Evolutionary conservation across 2,797 vertebrate species (phyloP).

Genomic region (Monodelphis domestica): DNA sequence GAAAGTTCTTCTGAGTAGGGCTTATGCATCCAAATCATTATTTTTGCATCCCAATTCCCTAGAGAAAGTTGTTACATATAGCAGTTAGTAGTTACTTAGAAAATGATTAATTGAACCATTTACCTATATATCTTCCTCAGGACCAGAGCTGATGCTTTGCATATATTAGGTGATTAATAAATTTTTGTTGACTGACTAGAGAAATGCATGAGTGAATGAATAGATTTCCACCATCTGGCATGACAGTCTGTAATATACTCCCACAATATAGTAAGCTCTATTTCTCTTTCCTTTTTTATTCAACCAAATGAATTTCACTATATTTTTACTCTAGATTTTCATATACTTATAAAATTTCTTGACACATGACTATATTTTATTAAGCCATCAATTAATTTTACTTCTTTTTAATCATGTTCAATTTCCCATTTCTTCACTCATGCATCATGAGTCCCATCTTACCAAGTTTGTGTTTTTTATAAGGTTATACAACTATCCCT

Average conservation of each 20-base stretch:
- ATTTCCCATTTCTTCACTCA: constrained; percentile 13
- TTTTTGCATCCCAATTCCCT: neutral
- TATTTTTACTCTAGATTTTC: constrained; percentile 63
- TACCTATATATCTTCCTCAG: neutral
- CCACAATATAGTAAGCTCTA: constrained; percentile 65
- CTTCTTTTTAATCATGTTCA: constrained; percentile 54
- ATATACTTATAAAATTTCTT: constrained; percentile 64
- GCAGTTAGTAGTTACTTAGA: neutral
- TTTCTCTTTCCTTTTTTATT: constrained; percentile 69
- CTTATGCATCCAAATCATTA: neutral
- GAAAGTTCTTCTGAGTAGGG: neutral
- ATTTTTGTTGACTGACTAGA: neutral
- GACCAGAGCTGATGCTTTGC: neutral
- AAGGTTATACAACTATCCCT: neutral
- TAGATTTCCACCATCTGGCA: constrained; percentile 63
- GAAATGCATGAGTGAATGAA: neutral
- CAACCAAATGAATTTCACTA: constrained; percentile 63
- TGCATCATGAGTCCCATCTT: neutral
- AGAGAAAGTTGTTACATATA: neutral
- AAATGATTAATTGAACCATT: neutral
- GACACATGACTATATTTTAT: neutral
- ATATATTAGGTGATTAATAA: neutral
- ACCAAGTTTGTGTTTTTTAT: neutral
- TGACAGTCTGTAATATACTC: constrained; percentile 61
- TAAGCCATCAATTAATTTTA: constrained; percentile 34